Percentiles rank a stretch among this genome's conserved stretches.
Evolutionary conservation across 1,140 invertebrate genomes (phyloP).

Genomic region (Listronotus bonariensis): DNA sequence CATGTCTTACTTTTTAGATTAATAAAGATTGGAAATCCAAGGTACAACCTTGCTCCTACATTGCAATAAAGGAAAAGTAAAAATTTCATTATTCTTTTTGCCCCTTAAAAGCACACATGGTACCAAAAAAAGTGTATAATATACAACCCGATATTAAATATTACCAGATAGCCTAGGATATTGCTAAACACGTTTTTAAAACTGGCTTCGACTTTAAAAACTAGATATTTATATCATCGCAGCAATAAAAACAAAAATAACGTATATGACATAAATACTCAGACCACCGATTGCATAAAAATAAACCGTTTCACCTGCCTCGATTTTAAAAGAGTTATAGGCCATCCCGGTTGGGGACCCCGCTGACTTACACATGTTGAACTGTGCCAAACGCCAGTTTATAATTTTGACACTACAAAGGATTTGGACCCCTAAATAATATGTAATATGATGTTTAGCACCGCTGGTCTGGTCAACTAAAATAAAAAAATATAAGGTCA

Average conservation of each 20-base stretch:
- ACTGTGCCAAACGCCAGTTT: slow-evolving; percentile 35
- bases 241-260: slow-evolving; percentile 33
- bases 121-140: no score
- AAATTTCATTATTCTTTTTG: no score
- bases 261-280: slow-evolving; percentile 32
- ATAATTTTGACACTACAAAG: slow-evolving; percentile 38
- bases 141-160: no score
- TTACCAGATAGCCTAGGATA: no score
- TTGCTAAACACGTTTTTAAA: slow-evolving; percentile 25
- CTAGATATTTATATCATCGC: slow-evolving; percentile 28
- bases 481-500: no score
- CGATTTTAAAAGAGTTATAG: slow-evolving; percentile 32
- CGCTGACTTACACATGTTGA: slow-evolving; percentile 36
- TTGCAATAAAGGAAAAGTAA: no score
- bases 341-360: slow-evolving; percentile 25
- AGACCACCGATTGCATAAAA: slow-evolving; percentile 35
- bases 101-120: no score
- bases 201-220: slow-evolving; percentile 18
- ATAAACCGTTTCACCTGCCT: slow-evolving; percentile 38
- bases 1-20: no score
- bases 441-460: slow-evolving; percentile 17
- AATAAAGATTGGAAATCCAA: no score
- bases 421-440: slow-evolving; percentile 28
- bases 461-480: no score
- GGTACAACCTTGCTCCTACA: no score